phyloP scores from a whole-genome alignment of 35 echinoderm and acorn worm species.

The Stichopus chloronotus region DNA sequence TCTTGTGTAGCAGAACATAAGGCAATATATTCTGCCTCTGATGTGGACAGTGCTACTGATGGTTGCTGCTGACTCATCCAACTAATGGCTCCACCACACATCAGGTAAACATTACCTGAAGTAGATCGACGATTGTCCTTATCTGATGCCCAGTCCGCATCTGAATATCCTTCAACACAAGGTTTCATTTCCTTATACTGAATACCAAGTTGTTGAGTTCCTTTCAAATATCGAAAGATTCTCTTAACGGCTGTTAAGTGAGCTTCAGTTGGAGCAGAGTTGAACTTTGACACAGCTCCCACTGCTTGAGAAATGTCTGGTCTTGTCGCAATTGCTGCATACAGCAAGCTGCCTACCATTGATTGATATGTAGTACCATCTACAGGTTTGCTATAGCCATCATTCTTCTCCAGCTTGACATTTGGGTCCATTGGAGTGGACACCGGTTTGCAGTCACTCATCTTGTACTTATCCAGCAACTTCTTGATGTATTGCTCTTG shows the following conservation, averaged over 20 bases:
- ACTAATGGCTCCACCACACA: background rate
- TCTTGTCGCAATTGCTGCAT: constrained; percentile 36
- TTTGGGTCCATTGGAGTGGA: constrained; percentile 18
- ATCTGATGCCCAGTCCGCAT: constrained; percentile 28
- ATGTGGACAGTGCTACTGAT: constrained; percentile 33
- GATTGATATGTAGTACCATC: background rate
- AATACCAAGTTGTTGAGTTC: background rate
- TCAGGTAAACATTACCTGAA: background rate
- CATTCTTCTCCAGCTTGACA: constrained; percentile 3
- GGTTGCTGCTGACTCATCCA: constrained; percentile 24
- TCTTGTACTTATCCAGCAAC: constrained; percentile 13
- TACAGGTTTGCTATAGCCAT: background rate
- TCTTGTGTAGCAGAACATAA: constrained; percentile 47
- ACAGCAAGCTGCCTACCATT: constrained; percentile 13
- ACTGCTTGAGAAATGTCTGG: constrained; percentile 28
- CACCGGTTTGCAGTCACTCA: background rate
- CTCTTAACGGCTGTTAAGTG: background rate
- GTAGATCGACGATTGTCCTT: background rate
- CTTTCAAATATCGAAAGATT: background rate
- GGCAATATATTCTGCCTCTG: constrained; percentile 27
- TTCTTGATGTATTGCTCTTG: constrained; percentile 17
- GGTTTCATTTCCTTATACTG: background rate
- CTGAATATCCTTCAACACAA: background rate
- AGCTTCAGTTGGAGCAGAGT: background rate
- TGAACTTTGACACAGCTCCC: background rate